Conservation (phyloP, 64 coral and sea anemone species). For the Porites lutea region DNA sequence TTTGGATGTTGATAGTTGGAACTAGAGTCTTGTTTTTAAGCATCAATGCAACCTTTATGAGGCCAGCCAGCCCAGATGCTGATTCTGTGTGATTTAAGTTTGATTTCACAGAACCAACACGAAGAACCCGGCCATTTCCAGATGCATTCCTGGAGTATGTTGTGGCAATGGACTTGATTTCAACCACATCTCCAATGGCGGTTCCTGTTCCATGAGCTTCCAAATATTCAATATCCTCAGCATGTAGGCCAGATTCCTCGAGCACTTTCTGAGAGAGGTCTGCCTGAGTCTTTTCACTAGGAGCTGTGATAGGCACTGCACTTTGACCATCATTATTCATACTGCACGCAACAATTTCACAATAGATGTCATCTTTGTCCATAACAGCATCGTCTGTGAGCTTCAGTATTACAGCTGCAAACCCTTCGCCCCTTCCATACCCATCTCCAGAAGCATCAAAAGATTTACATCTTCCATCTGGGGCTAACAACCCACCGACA, state of each 20-base stretch:
- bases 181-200: constrained; percentile 81
- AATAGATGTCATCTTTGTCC: constrained; percentile 81
- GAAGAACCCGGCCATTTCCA: constrained; percentile 33
- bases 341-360: constrained; percentile 73
- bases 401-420: constrained; percentile 83
- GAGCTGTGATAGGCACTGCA: constrained; percentile 83
- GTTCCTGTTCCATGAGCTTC: constrained; percentile 94
- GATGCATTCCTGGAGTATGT: constrained; percentile 56
- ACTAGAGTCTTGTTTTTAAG: constrained; percentile 54
- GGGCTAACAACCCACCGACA: constrained; percentile 68
- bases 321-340: constrained; percentile 87
- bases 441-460: constrained; percentile 86
- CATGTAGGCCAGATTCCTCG: constrained; percentile 66
- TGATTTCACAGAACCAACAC: constrained; percentile 86
- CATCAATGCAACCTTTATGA: constrained; percentile 79
- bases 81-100: constrained; percentile 90
- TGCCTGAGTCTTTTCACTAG: constrained; percentile 71
- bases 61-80: constrained; percentile 66
- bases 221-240: constrained; percentile 77
- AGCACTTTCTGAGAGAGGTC: constrained; percentile 59
- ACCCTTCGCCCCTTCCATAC: constrained; percentile 89
- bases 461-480: constrained; percentile 78
- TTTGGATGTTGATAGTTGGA: constrained; percentile 57
- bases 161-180: constrained; percentile 65
- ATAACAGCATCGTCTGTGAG: constrained; percentile 32